Percentiles rank a stretch among this genome's conserved stretches.
Evolutionary conservation across 2,797 vertebrate genomes (phyloP).

Genomic region (Sciaenops ocellatus): DNA sequence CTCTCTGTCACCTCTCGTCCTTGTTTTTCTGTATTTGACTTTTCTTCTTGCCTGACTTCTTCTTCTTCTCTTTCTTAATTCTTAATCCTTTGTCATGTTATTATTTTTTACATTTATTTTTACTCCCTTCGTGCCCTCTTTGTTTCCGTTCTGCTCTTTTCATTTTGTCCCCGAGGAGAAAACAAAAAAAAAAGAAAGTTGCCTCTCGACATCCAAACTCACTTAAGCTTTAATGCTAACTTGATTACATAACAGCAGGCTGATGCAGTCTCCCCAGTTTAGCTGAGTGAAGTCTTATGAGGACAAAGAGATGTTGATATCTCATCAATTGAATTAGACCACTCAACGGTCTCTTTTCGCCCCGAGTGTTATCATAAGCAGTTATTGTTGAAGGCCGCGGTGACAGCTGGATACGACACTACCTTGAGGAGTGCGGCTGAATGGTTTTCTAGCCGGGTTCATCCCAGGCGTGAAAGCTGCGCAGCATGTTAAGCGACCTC

Average conservation of each 20-base stretch:
- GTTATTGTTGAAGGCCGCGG: slow-evolving; percentile 6
- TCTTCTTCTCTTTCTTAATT: background rate
- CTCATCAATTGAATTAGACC: slow-evolving; percentile 40
- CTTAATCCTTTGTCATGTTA: background rate
- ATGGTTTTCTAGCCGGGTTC: slow-evolving; percentile 5
- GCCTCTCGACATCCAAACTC: slow-evolving; percentile 39
- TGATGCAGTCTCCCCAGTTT: slow-evolving; percentile 32
- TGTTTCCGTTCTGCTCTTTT: slow-evolving; percentile 21
- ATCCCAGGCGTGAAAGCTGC: background rate
- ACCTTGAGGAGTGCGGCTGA: background rate
- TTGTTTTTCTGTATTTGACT: background rate
- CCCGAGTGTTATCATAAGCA: slow-evolving; percentile 5
- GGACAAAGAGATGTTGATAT: slow-evolving; percentile 48
- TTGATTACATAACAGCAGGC: slow-evolving; percentile 61
- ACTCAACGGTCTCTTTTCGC: slow-evolving; percentile 26
- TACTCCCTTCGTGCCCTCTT: slow-evolving; percentile 15
- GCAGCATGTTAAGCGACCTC: background rate
- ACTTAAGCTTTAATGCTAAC: slow-evolving; percentile 64
- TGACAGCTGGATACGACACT: background rate
- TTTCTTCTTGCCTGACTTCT: background rate
- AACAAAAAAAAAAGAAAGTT: slow-evolving; percentile 5
- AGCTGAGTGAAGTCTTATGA: slow-evolving; percentile 49
- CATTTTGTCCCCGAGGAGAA: slow-evolving; percentile 5
- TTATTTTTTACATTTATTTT: slow-evolving; percentile 11
- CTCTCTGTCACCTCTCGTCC: slow-evolving; percentile 8